phyloP scores from a whole-genome alignment of 1,140 invertebrate genomes.

The Meteorus sp. region DNA sequence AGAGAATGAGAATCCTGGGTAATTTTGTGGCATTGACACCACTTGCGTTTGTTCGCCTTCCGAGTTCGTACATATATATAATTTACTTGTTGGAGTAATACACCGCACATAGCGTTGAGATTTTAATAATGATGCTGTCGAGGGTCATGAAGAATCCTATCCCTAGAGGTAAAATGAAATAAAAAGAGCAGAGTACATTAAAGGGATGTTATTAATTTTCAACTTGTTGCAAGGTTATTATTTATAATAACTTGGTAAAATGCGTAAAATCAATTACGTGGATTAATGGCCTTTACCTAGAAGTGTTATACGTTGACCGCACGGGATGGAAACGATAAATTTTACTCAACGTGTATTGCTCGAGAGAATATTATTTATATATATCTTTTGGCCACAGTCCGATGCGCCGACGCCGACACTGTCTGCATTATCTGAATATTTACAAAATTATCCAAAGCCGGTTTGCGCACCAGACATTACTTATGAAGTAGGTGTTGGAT shows the following conservation, averaged over 20 bases:
- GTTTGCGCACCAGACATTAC: not conserved
- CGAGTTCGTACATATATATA: too few species aligned
- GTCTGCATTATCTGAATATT: slow-evolving; percentile 5
- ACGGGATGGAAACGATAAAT: slow-evolving; percentile 3
- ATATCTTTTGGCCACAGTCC: slow-evolving; percentile 10
- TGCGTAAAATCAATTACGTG: slow-evolving; percentile 23
- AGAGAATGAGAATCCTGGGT: slow-evolving; percentile 34
- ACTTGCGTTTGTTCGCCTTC: slow-evolving; percentile 27
- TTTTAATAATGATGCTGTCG: too few species aligned
- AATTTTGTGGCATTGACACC: slow-evolving; percentile 47
- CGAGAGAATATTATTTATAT: not conserved
- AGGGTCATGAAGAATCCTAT: too few species aligned
- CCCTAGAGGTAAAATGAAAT: too few species aligned
- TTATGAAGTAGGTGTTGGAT: slow-evolving; percentile 5
- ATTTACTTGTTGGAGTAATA: too few species aligned
- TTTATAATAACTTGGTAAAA: slow-evolving; percentile 19
- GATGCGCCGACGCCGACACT: slow-evolving; percentile 5
- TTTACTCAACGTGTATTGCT: not conserved
- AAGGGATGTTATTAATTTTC: slow-evolving; percentile 6
- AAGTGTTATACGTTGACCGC: not conserved
- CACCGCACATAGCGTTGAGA: too few species aligned
- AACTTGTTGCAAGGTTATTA: slow-evolving; percentile 7
- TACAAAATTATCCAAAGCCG: slow-evolving; percentile 13
- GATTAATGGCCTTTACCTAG: slow-evolving; percentile 18
- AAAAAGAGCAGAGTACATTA: slow-evolving; percentile 13